phyloP scores from a whole-genome alignment of 2,888 invertebrate genomes.

The Gonocerus acuteangulatus region DNA sequence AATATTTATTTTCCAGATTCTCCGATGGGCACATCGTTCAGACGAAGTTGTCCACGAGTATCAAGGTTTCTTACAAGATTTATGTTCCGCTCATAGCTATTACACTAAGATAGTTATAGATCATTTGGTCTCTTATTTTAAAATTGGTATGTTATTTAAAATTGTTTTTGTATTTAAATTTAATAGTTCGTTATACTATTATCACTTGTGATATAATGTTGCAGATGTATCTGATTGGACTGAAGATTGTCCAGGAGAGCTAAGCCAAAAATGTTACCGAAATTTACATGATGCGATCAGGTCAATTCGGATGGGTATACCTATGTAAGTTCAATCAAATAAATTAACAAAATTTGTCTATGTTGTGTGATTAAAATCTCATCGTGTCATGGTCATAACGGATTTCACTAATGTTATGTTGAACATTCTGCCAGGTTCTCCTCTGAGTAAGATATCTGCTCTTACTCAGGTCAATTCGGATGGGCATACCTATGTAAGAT shows the following conservation, averaged over 20 bases:
- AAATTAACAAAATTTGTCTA: slow-evolving; percentile 28
- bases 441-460: no score
- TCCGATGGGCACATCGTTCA: slow-evolving; percentile 52
- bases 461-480: slow-evolving; percentile 47
- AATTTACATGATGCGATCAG: slow-evolving; percentile 54
- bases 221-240: slow-evolving; percentile 52
- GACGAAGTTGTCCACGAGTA: slow-evolving; percentile 50
- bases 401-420: no score
- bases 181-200: slow-evolving; percentile 36
- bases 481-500: slow-evolving; percentile 54
- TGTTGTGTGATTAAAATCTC: slow-evolving; percentile 30
- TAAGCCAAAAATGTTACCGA: slow-evolving; percentile 51
- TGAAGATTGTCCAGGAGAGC: slow-evolving; percentile 52
- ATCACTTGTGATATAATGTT: no score
- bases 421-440: no score
- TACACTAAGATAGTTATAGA: slow-evolving; percentile 55
- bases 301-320: slow-evolving; percentile 49
- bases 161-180: neutral
- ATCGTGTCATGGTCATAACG: no score
- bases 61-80: slow-evolving; percentile 56
- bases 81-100: slow-evolving; percentile 60
- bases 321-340: slow-evolving; percentile 49
- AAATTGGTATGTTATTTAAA: slow-evolving; percentile 46
- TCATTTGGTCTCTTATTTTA: slow-evolving; percentile 54
- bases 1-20: slow-evolving; percentile 42